Evolutionary conservation across 92 coral and sea anemone genomes (phyloP).

Genomic region (Palythoa caribaeorum): DNA sequence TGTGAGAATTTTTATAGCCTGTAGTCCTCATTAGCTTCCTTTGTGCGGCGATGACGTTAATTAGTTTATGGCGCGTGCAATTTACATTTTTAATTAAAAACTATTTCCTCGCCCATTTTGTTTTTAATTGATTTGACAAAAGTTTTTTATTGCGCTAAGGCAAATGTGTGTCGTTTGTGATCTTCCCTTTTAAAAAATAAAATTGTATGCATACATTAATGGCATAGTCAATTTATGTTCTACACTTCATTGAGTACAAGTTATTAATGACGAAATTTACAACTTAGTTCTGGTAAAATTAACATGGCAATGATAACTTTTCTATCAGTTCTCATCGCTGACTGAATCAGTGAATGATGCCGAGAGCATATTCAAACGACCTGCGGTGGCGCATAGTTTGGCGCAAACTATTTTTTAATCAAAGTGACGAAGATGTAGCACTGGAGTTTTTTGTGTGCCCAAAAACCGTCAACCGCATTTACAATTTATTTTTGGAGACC

Average conservation of each 20-base stretch:
- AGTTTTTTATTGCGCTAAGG: slow-evolving; percentile 10
- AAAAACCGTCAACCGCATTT: slow-evolving; percentile 48
- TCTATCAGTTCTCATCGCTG: slow-evolving; percentile 19
- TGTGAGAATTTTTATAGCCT: slow-evolving; percentile 14
- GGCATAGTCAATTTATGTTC: not conserved
- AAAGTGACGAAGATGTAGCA: slow-evolving; percentile 50
- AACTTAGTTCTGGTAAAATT: slow-evolving; percentile 22
- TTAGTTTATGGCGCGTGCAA: slow-evolving; percentile 25
- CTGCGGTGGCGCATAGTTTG: slow-evolving; percentile 65
- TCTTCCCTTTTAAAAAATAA: slow-evolving; percentile 10
- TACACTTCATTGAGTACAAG: not conserved
- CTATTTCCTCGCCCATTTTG: slow-evolving; percentile 7
- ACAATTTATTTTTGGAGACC: slow-evolving; percentile 25
- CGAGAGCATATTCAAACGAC: slow-evolving; percentile 46
- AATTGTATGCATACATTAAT: slow-evolving; percentile 10
- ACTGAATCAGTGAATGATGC: not conserved
- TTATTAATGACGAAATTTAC: slow-evolving; percentile 32
- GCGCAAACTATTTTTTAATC: slow-evolving; percentile 40
- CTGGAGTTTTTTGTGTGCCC: slow-evolving; percentile 48
- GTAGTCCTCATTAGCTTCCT: slow-evolving; percentile 35
- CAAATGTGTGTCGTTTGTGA: slow-evolving; percentile 20
- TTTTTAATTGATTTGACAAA: slow-evolving; percentile 11
- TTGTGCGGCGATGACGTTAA: slow-evolving; percentile 18
- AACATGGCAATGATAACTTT: slow-evolving; percentile 16
- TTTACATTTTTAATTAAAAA: slow-evolving; percentile 13